Percentiles rank a stretch among this genome's conserved stretches.
These are phyloP conservation scores for Druceiella hillmani DNA, from an alignment of 2,888 invertebrate genomes.

Conservation along the genomic window DNA sequence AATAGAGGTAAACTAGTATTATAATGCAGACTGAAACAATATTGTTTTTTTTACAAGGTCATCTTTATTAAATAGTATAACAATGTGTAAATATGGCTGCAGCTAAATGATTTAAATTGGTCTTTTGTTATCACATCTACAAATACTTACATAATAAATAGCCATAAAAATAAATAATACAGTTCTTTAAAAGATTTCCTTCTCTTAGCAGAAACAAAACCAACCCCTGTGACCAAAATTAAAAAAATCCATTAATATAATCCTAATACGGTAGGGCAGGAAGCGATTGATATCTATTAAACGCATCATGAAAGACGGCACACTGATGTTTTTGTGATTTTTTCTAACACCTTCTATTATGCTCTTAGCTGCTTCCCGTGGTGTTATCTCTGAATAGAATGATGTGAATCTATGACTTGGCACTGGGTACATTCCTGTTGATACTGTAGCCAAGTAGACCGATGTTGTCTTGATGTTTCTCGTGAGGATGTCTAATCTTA, in stretches of 20 bases:
- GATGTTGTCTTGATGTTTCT: conserved; percentile 42
- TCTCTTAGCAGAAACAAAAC: conserved; percentile 43
- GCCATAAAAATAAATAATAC: not conserved
- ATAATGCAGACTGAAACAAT: too few species aligned
- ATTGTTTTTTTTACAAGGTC: too few species aligned
- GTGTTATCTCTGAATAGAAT: conserved; percentile 35
- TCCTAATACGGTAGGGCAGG: conserved; percentile 41
- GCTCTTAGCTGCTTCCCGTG: conserved; percentile 39
- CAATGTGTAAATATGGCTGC: too few species aligned
- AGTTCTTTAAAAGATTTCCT: not conserved
- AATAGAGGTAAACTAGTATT: not conserved
- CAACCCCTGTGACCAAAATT: conserved; percentile 43
- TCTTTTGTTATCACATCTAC: too few species aligned
- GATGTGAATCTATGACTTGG: conserved; percentile 40
- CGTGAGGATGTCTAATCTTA: conserved; percentile 41
- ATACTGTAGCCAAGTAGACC: conserved; percentile 38
- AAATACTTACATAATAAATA: not conserved
- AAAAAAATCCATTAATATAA: conserved; percentile 44
- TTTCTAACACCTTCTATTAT: conserved; percentile 44
- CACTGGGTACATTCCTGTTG: conserved; percentile 38
- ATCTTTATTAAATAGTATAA: too few species aligned
- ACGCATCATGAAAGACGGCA: conserved; percentile 40
- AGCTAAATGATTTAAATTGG: too few species aligned
- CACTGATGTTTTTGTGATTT: conserved; percentile 38
- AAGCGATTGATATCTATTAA: conserved; percentile 37